A percentile compares a stretch with the other conserved stretches of the same genome.
Conservation (phyloP, 2,797 vertebrate species). For the Anguilla marmorata region DNA sequence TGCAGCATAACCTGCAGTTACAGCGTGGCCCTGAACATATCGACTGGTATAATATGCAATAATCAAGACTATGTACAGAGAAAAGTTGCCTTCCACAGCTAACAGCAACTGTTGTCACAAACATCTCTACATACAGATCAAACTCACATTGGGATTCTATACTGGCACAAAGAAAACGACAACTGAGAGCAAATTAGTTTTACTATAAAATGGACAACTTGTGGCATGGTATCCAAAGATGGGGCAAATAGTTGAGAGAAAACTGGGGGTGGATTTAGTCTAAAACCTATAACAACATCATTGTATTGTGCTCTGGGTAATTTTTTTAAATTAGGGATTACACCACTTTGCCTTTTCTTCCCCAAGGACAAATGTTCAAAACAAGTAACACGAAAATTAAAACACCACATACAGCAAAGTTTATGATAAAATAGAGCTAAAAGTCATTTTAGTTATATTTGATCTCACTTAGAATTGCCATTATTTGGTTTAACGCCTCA, state of each 20-base stretch:
- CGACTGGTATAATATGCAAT: conserved; percentile 44
- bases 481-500: neutral
- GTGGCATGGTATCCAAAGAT: conserved; percentile 8
- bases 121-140: conserved; percentile 64
- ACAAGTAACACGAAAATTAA: neutral
- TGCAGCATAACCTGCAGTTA: conserved; percentile 54
- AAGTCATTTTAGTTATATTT: neutral
- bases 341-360: conserved; percentile 52
- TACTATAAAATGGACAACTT: conserved; percentile 68
- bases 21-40: conserved; percentile 55
- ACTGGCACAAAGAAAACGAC: conserved; percentile 66
- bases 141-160: conserved; percentile 62
- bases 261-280: neutral
- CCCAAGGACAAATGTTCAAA: neutral
- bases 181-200: conserved; percentile 40
- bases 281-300: neutral
- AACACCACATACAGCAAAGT: neutral
- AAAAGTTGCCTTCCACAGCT: conserved; percentile 71
- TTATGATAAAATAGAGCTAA: conserved; percentile 3
- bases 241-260: conserved; percentile 1
- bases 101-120: conserved; percentile 58
- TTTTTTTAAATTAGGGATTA: conserved; percentile 20
- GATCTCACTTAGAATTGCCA: neutral
- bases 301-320: conserved; percentile 9
- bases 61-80: conserved; percentile 67